Percentiles rank a stretch among this genome's conserved stretches.
Conservation (phyloP, 2,113 vertebrate genomes). For the Odontophorus gujanensis region DNA sequence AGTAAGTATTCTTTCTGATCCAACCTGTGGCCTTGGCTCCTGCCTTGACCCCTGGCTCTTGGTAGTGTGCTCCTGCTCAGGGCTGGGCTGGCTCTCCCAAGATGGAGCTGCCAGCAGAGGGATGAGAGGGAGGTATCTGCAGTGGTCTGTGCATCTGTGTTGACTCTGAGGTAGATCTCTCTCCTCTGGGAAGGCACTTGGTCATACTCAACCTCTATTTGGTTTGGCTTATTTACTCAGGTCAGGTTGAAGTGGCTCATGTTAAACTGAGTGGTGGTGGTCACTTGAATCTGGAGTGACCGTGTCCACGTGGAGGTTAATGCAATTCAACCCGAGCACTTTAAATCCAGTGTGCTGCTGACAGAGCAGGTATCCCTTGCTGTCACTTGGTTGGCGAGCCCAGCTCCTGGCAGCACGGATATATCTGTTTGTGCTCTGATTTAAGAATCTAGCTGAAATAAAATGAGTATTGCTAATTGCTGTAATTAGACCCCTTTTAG, state of each 20-base stretch:
- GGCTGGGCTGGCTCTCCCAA: neutral
- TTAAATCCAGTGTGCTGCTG: neutral
- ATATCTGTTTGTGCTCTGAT: neutral
- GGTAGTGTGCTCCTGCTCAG: neutral
- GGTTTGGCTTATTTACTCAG: slow-evolving; percentile 45
- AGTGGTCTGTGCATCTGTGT: neutral
- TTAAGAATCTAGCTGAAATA: slow-evolving; percentile 6
- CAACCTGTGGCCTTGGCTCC: neutral
- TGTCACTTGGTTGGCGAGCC: neutral
- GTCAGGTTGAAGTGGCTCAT: neutral
- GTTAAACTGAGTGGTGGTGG: slow-evolving; percentile 39
- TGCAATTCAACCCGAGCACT: slow-evolving; percentile 15
- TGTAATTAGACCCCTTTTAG: slow-evolving; percentile 1
- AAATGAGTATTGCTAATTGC: slow-evolving; percentile 14
- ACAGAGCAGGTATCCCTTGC: neutral
- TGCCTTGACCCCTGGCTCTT: neutral
- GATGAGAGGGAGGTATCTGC: neutral
- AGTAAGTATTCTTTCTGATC: neutral
- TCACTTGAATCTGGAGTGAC: slow-evolving; percentile 38
- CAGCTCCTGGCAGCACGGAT: neutral
- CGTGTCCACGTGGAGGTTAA: slow-evolving; percentile 34
- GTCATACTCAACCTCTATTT: slow-evolving; percentile 44
- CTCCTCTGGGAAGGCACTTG: neutral
- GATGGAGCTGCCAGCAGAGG: neutral
- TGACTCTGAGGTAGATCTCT: neutral